Evolutionary conservation across 2,797 vertebrate species (phyloP).

Genomic region (Crax fasciolata): DNA sequence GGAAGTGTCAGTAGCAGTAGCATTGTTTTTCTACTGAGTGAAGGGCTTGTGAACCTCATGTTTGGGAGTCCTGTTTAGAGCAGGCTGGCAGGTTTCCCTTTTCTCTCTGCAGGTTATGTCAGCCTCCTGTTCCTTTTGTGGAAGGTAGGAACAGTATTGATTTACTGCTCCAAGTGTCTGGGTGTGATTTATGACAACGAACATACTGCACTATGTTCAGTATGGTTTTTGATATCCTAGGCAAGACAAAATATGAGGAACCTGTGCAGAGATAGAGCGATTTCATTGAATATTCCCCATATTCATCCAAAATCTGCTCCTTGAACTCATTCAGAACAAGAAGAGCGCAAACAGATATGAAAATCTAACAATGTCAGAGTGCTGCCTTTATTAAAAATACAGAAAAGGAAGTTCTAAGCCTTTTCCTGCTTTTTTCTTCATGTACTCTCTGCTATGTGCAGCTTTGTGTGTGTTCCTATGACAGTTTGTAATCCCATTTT

Average conservation of each 20-base stretch:
- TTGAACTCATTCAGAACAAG: background rate
- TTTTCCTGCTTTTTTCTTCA: background rate
- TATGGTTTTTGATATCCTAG: constrained; percentile 5
- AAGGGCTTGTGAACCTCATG: background rate
- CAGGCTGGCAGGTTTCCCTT: constrained; percentile 7
- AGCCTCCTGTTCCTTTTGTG: constrained; percentile 34
- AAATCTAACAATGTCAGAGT: background rate
- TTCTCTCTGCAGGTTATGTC: background rate
- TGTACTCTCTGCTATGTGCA: background rate
- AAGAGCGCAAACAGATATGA: background rate
- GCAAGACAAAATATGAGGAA: constrained; percentile 19
- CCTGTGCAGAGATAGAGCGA: background rate
- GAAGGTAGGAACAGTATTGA: constrained; percentile 62
- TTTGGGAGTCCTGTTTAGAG: background rate
- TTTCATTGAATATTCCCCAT: background rate
- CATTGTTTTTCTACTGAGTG: background rate
- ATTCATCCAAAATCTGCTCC: background rate
- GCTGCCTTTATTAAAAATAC: background rate
- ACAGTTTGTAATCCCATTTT: background rate
- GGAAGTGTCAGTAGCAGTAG: background rate
- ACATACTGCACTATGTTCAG: constrained; percentile 35
- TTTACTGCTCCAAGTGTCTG: constrained; percentile 44
- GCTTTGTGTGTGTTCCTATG: background rate
- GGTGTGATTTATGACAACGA: constrained; percentile 72
- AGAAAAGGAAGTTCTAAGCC: background rate